These are phyloP conservation scores for Chironomus tepperi DNA, from an alignment of 1,140 invertebrate species.

Conservation along the genomic window DNA sequence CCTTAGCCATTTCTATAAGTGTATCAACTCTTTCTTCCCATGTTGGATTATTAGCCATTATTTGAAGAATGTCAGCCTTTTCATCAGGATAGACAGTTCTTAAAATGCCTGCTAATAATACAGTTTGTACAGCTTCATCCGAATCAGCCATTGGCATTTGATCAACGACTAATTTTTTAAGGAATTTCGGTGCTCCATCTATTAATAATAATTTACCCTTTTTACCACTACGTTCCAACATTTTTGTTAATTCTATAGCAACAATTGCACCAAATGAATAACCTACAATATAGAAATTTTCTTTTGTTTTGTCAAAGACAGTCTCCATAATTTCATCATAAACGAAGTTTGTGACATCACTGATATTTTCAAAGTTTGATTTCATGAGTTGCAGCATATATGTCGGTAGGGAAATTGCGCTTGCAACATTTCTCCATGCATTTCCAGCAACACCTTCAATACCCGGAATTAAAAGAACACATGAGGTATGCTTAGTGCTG, in stretches of 20 bases:
- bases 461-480: constrained; percentile 68
- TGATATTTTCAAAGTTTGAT: constrained; percentile 25
- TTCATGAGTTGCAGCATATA: constrained; percentile 33
- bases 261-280: constrained; percentile 58
- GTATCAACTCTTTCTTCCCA: constrained; percentile 31
- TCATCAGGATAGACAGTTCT: constrained; percentile 46
- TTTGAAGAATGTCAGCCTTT: constrained; percentile 43
- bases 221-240: constrained; percentile 49
- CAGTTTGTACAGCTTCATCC: constrained; percentile 46
- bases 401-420: constrained; percentile 29
- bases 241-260: constrained; percentile 45
- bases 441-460: constrained; percentile 60
- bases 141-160: constrained; percentile 33
- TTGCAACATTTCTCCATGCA: constrained; percentile 35
- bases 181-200: constrained; percentile 49
- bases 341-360: background rate
- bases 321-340: constrained; percentile 43
- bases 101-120: constrained; percentile 44
- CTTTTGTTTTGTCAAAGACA: constrained; percentile 44
- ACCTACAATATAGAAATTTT: constrained; percentile 49
- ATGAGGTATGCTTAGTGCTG: constrained; percentile 36
- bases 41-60: constrained; percentile 42
- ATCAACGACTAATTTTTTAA: constrained; percentile 40
- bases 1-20: constrained; percentile 34
- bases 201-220: constrained; percentile 46